Evolutionary conservation across 2,888 invertebrate genomes (phyloP).

Genomic region (Drosophila subsilvestris): DNA sequence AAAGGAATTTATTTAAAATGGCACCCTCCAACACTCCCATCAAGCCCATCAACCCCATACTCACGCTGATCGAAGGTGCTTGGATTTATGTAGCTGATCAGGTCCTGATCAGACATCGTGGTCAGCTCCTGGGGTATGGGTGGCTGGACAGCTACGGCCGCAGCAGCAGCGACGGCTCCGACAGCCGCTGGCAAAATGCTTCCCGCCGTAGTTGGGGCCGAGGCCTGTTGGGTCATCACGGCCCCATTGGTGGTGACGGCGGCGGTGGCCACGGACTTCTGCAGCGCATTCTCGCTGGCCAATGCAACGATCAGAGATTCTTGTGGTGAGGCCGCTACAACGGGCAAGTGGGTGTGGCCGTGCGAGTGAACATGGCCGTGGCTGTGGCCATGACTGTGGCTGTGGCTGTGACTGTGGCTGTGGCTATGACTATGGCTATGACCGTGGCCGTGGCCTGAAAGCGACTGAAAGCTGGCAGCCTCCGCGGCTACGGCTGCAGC

Average conservation of each 20-base stretch:
- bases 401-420: constrained; percentile 39
- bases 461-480: constrained; percentile 49
- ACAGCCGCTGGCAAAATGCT: constrained; percentile 70
- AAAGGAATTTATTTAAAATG: no score
- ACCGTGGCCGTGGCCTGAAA: constrained; percentile 19
- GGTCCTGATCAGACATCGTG: constrained; percentile 94
- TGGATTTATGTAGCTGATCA: constrained; percentile 94
- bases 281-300: constrained; percentile 81
- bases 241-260: constrained; percentile 80
- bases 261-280: constrained; percentile 81
- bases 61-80: constrained; percentile 94
- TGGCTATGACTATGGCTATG: constrained; percentile 33
- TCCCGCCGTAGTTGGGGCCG: constrained; percentile 63
- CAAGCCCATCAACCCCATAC: constrained; percentile 56
- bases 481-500: constrained; percentile 55
- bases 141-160: constrained; percentile 82
- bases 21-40: not conserved
- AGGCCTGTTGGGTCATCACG: constrained; percentile 79
- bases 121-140: constrained; percentile 90
- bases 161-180: constrained; percentile 73
- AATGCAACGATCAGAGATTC: constrained; percentile 84
- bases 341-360: constrained; percentile 61
- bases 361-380: constrained; percentile 41
- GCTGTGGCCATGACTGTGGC: constrained; percentile 36
- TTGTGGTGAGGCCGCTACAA: constrained; percentile 78